These are phyloP conservation scores for Andinoacara biseriatus DNA, from an alignment of 2,113 vertebrate genomes.

Conservation along the genomic window DNA sequence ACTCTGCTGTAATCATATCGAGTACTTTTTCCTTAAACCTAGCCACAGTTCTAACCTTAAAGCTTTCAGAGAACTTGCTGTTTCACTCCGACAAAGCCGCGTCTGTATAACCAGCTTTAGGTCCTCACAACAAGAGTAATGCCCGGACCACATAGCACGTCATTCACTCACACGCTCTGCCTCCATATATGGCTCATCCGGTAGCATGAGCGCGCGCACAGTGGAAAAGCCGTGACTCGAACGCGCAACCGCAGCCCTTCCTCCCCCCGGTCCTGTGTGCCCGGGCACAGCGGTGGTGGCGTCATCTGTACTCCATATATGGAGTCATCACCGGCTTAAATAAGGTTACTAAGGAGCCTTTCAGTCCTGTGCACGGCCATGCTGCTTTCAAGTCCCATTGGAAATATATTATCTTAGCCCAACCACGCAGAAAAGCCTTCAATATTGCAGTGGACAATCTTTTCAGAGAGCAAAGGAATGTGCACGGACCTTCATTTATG, in stretches of 20 bases:
- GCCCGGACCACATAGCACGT: slow-evolving; percentile 25
- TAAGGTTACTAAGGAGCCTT: slow-evolving; percentile 55
- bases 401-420: background rate
- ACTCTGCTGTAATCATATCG: background rate
- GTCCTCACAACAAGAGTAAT: background rate
- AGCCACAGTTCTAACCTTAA: background rate
- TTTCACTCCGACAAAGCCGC: background rate
- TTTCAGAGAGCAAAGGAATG: background rate
- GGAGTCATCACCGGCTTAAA: slow-evolving; percentile 70
- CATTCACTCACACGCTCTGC: slow-evolving; percentile 25
- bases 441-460: background rate
- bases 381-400: slow-evolving; percentile 19
- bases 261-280: background rate
- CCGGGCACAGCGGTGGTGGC: slow-evolving; percentile 39
- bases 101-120: background rate
- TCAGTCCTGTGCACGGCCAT: background rate
- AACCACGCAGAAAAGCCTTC: background rate
- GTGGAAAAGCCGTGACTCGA: slow-evolving; percentile 79
- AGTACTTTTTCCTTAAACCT: accelerated
- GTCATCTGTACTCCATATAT: slow-evolving; percentile 75
- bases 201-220: slow-evolving; percentile 57
- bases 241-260: slow-evolving; percentile 50
- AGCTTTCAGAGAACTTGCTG: background rate
- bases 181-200: slow-evolving; percentile 79
- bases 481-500: background rate